A percentile compares a stretch with the other conserved stretches of the same genome.
Conservation (phyloP, 1,140 invertebrate genomes). For the Chlorops oryzae region DNA sequence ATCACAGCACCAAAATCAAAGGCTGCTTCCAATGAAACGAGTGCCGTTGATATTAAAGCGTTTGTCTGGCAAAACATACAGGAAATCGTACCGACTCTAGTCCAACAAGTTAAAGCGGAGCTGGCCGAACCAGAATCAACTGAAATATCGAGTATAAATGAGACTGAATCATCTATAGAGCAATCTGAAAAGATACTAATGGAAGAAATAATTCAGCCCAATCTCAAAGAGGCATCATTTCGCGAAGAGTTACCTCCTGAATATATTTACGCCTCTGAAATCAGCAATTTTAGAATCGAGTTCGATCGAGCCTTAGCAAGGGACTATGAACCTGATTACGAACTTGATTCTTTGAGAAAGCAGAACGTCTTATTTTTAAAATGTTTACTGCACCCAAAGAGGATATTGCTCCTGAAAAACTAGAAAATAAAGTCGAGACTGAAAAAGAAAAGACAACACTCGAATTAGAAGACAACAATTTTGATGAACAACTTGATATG, state of each 20-base stretch:
- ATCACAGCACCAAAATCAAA: no score
- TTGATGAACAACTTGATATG: no score
- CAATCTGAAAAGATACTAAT: conserved; percentile 24
- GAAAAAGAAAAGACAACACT: neutral
- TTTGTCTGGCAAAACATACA: conserved; percentile 48
- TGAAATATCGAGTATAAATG: neutral
- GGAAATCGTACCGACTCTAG: conserved; percentile 43
- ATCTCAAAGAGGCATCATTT: conserved; percentile 28
- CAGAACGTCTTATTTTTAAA: conserved; percentile 25
- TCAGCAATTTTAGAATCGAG: conserved; percentile 34
- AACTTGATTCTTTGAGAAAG: conserved; percentile 22
- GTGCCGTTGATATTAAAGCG: conserved; percentile 34
- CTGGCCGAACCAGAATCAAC: conserved; percentile 21
- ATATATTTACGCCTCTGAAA: conserved; percentile 38
- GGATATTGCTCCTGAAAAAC: neutral
- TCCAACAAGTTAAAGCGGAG: conserved; percentile 47
- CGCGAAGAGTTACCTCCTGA: conserved; percentile 28
- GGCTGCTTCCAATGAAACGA: no score
- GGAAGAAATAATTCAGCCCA: conserved; percentile 39
- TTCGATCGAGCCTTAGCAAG: conserved; percentile 30
- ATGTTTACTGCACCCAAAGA: conserved; percentile 25
- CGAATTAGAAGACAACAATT: no score
- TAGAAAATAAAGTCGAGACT: neutral
- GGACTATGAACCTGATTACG: conserved; percentile 28
- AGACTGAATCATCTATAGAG: conserved; percentile 4